phyloP scores from a whole-genome alignment of 1,140 invertebrate species.

The Camponotus pennsylvanicus region DNA sequence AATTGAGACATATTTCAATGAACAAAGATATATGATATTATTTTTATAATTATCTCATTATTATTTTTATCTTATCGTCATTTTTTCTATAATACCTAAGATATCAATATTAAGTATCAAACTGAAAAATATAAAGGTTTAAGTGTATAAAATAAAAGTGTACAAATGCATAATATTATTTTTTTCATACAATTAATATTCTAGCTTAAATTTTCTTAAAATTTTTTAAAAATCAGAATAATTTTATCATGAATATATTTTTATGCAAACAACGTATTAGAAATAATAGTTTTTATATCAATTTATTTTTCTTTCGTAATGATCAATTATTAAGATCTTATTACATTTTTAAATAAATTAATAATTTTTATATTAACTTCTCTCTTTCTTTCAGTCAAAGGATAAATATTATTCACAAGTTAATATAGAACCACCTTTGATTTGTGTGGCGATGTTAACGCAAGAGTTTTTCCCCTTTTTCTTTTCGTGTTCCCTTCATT shows the following conservation, averaged over 20 bases:
- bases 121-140: background rate
- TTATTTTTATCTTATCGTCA: no score
- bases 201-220: background rate
- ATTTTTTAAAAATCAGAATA: background rate
- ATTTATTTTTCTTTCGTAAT: background rate
- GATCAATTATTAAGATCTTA: background rate
- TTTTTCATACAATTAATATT: background rate
- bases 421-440: background rate
- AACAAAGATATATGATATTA: background rate
- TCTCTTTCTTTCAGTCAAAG: background rate
- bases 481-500: background rate
- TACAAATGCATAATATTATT: background rate
- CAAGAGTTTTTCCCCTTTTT: background rate
- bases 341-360: conserved; percentile 1
- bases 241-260: background rate
- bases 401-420: background rate
- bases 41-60: background rate
- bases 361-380: background rate
- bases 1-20: background rate
- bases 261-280: background rate
- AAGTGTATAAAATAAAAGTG: no score
- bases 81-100: background rate
- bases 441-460: background rate
- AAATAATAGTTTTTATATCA: background rate
- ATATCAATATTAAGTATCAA: conserved; percentile 1